Base-by-base conservation (phyloP, 2,888 invertebrate genomes). In the Heliothis peltigera region DNA sequence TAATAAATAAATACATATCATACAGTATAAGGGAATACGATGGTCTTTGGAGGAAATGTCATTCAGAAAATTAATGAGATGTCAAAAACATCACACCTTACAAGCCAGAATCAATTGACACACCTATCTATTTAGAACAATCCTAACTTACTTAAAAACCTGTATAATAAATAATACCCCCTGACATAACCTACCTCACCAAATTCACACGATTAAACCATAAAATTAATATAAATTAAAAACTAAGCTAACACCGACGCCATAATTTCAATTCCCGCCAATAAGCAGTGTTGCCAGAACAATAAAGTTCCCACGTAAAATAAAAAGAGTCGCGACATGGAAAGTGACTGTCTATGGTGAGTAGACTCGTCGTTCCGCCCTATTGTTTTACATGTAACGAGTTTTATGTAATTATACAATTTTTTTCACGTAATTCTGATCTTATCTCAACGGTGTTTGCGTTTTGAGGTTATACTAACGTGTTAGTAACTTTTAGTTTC, bases 281-380 rank as follows among this genome's bases (percentile, higher is more conserved):
- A 72, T 77, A 79, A 35, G 19, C n/a, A 57, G 78, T 82, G 83
- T 76, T 84, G 74, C 79, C 75, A 77, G 62, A 74, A 84, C 82
- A 85, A 83, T 75, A 65, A 66, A 58, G n/a, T 82, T 85, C 86
- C 80, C 85, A 85, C 86, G 80, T 76, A 79, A 81, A 84, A 78
- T 83, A 80, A 77, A 79, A 79, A 70, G 35, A 52, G 48, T 74
- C 53, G 66, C 56, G 79, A 56, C 80, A 77, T 80, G 80, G 85
- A 85, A 85, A 85, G 86, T 85, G 85, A 84, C 81, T 84, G 75
- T 80, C 66, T 82, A 60, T 73, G 73, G 58, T 49, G 43, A 18
- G 44, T 48, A 78, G 77, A 66, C 70, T 54, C 62, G 68, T 69
- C 73, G 82, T 80, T 80, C 80, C 80, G 80, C 72, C 44, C 77